phyloP scores from a whole-genome alignment of 2,888 invertebrate species.

The Rhogogaster chlorosoma region DNA sequence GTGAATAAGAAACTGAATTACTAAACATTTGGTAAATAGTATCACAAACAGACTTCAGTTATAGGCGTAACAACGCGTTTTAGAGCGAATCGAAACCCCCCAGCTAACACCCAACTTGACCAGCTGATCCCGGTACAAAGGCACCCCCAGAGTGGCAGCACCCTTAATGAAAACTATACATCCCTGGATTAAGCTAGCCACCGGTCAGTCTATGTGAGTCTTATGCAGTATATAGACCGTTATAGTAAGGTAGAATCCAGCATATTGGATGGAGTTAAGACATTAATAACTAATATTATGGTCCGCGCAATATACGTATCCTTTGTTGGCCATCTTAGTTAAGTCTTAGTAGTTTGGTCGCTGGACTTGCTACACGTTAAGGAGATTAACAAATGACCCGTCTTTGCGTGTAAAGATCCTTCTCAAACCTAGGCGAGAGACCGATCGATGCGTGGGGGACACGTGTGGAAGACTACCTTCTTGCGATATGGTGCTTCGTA shows the following conservation, averaged over 20 bases:
- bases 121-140: conserved; percentile 75
- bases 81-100: background rate
- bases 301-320: conserved; percentile 69
- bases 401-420: conserved; percentile 19
- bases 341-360: conserved; percentile 42
- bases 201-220: conserved; percentile 66
- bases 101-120: conserved; percentile 51
- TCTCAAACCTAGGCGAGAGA: background rate
- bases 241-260: conserved; percentile 45
- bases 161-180: conserved; percentile 77
- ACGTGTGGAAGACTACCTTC: background rate
- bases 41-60: background rate
- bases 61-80: background rate
- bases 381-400: conserved; percentile 44
- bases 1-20: conserved; percentile 3
- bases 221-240: conserved; percentile 45
- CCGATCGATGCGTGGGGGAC: background rate
- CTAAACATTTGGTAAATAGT: background rate
- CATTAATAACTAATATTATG: conserved; percentile 77
- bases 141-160: conserved; percentile 60
- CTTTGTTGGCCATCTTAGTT: conserved; percentile 74
- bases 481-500: background rate
- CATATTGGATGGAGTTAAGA: conserved; percentile 69
- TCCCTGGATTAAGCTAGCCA: conserved; percentile 75
- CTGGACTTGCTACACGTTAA: conserved; percentile 43